These are phyloP conservation scores for Lagopus leucura DNA, from an alignment of 2,113 vertebrate species.

Conservation along the genomic window DNA sequence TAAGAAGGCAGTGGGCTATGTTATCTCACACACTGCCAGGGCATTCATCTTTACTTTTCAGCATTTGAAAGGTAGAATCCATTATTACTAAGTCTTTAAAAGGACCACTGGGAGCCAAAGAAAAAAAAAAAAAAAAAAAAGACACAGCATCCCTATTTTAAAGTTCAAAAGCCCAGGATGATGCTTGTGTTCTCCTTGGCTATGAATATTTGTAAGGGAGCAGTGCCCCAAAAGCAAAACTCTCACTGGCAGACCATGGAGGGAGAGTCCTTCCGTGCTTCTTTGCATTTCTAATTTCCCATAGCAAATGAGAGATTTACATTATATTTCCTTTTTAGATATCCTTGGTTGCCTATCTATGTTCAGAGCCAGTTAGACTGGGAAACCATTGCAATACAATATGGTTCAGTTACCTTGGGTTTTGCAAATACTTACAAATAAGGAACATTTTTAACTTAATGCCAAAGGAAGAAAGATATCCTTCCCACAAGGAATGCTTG, in stretches of 20 bases:
- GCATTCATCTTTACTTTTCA: neutral
- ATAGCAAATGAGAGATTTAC: neutral
- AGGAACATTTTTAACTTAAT: constrained; percentile 12
- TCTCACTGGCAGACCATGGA: neutral
- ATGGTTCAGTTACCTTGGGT: neutral
- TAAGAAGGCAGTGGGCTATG: neutral
- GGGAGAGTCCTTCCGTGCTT: neutral
- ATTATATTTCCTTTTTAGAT: neutral
- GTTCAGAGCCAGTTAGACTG: neutral
- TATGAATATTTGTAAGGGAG: neutral
- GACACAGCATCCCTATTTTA: neutral
- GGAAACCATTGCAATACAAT: neutral
- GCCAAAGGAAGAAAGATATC: constrained; percentile 23
- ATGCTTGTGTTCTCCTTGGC: neutral
- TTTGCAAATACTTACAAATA: constrained; percentile 32
- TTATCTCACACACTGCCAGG: neutral
- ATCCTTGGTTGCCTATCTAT: neutral
- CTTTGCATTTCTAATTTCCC: neutral
- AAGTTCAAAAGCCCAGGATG: neutral
- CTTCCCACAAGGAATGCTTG: constrained; percentile 21
- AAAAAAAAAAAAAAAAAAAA: neutral
- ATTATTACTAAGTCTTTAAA: neutral
- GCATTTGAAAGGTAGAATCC: neutral
- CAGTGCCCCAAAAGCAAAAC: neutral
- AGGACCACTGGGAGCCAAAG: neutral